phyloP scores from a whole-genome alignment of 2,113 vertebrate species.

The Leucoraja erinaceus region DNA sequence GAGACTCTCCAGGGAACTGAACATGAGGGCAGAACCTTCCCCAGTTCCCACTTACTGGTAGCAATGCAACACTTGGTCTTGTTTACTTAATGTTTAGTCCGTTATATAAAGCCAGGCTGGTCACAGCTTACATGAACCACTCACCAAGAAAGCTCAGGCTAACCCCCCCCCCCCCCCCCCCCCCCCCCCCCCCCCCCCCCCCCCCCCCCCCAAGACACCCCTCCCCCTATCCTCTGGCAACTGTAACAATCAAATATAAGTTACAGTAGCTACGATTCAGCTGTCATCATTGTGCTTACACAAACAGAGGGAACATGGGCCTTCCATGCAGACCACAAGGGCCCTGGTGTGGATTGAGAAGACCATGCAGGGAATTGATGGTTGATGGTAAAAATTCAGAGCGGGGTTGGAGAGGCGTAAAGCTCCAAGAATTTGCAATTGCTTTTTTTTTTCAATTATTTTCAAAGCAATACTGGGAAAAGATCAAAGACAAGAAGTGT shows the following conservation, averaged over 20 bases:
- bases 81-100: constrained; percentile 17
- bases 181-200: not conserved
- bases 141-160: not conserved
- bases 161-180: not conserved
- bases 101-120: not conserved
- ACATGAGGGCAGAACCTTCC: not conserved
- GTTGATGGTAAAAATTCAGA: not conserved
- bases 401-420: not conserved
- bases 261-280: not conserved
- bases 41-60: not conserved
- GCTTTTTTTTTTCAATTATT: not conserved
- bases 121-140: not conserved
- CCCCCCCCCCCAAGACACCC: not conserved
- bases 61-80: not conserved
- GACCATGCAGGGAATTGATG: not conserved
- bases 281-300: not conserved
- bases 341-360: not conserved
- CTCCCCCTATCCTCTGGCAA: not conserved
- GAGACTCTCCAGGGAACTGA: not conserved
- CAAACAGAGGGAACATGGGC: not conserved
- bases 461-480: not conserved
- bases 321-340: not conserved
- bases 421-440: too few relatives aligned
- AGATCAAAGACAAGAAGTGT: too few relatives aligned
- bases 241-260: not conserved